These are phyloP conservation scores for Oophaga sylvatica DNA, from an alignment of 2,797 vertebrate species.

Conservation along the genomic window DNA sequence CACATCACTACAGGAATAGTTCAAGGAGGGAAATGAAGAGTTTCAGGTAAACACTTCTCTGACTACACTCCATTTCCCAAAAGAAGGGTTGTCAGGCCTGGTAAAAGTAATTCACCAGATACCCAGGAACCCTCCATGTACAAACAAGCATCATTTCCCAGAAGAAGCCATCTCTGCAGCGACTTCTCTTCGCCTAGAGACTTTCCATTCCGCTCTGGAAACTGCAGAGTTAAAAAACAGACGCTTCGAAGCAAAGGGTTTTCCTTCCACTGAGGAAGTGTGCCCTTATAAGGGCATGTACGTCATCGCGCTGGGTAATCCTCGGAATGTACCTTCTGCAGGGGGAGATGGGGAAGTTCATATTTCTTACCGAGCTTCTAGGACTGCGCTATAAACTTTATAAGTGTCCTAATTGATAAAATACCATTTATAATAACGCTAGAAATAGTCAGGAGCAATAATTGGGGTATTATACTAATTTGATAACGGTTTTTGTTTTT, in stretches of 20 bases:
- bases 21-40: neutral
- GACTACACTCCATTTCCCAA: conserved; percentile 23
- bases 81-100: neutral
- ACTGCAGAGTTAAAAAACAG: conserved; percentile 46
- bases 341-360: neutral
- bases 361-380: neutral
- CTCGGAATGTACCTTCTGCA: conserved; percentile 34
- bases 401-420: neutral
- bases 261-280: conserved; percentile 57
- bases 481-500: neutral
- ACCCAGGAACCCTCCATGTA: neutral
- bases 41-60: neutral
- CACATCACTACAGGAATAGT: neutral
- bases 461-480: neutral
- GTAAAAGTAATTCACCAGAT: neutral
- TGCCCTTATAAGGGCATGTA: conserved; percentile 69
- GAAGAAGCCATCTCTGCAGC: conserved; percentile 25
- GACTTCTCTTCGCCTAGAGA: neutral
- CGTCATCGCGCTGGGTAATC: conserved; percentile 64
- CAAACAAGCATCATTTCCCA: conserved; percentile 58
- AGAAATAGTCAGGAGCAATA: neutral
- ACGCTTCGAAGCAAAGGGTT: conserved; percentile 36
- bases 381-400: neutral
- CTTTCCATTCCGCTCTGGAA: conserved; percentile 60
- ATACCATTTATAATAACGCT: neutral